These are phyloP conservation scores for Octodon degus DNA, from an alignment of 2,113 vertebrate genomes.

Conservation along the genomic window DNA sequence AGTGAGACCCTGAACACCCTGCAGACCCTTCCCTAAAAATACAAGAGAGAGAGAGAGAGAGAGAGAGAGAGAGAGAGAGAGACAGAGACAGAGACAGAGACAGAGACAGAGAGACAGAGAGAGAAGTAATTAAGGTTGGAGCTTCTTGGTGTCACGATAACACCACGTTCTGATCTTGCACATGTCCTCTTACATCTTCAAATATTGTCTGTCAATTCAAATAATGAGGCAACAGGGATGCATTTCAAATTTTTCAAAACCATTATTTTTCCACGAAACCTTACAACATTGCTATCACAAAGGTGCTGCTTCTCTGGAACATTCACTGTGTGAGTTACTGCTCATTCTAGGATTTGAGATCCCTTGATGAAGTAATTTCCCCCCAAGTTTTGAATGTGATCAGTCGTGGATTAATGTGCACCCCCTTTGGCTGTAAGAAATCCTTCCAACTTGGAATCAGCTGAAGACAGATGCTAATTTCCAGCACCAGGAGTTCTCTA, in stretches of 20 bases:
- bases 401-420: slow-evolving; percentile 25
- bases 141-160: neutral
- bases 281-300: neutral
- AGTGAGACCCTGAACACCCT: too few species aligned
- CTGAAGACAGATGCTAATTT: slow-evolving; percentile 34
- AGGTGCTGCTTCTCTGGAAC: neutral
- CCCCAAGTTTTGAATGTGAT: slow-evolving; percentile 39
- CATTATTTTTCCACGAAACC: slow-evolving; percentile 32
- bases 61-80: too few species aligned
- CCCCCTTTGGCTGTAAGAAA: neutral
- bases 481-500: neutral
- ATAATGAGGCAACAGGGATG: neutral
- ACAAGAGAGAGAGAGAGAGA: too few species aligned
- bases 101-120: too few species aligned
- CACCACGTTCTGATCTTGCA: neutral
- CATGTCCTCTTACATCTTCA: neutral
- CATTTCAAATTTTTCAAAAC: slow-evolving; percentile 33
- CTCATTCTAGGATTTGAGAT: neutral
- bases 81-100: neutral
- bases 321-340: neutral
- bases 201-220: neutral
- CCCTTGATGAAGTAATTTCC: neutral
- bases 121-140: slow-evolving; percentile 46
- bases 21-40: too few species aligned
- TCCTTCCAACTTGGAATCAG: slow-evolving; percentile 48